Evolutionary conservation across 2,888 invertebrate species (phyloP).

Genomic region (Chrysina gloriosa): DNA sequence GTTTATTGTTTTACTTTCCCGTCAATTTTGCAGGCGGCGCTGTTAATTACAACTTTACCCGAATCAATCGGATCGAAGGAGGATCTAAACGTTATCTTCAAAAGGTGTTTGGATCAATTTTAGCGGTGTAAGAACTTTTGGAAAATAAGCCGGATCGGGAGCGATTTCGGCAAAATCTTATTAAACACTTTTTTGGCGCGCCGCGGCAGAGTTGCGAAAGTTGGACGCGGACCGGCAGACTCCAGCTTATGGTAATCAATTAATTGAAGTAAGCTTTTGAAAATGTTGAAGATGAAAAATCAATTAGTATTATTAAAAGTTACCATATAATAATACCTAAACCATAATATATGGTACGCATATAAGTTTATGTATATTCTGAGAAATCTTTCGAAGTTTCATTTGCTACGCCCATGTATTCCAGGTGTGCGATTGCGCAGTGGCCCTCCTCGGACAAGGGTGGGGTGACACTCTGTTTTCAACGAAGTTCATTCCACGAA

Average conservation of each 20-base stretch:
- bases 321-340: neutral
- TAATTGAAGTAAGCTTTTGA: neutral
- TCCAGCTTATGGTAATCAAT: neutral
- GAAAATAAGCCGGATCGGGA: no score
- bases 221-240: no score
- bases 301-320: conserved; percentile 6
- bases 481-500: conserved; percentile 35
- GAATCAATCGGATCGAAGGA: no score
- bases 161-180: no score
- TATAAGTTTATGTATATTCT: conserved; percentile 21
- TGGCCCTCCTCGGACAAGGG: conserved; percentile 39
- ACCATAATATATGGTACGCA: neutral
- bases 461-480: conserved; percentile 47
- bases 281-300: conserved; percentile 5
- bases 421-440: conserved; percentile 48
- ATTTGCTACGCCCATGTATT: conserved; percentile 47
- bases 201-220: no score
- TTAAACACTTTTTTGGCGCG: no score
- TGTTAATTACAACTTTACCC: no score
- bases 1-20: no score
- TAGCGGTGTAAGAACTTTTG: no score
- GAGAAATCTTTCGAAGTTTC: conserved; percentile 40
- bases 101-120: no score
- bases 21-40: no score
- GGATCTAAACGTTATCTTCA: no score